Percentiles rank a stretch among this genome's conserved stretches.
phyloP scores from a whole-genome alignment of 1,140 invertebrate species.

The Hydropsyche tenuis region DNA sequence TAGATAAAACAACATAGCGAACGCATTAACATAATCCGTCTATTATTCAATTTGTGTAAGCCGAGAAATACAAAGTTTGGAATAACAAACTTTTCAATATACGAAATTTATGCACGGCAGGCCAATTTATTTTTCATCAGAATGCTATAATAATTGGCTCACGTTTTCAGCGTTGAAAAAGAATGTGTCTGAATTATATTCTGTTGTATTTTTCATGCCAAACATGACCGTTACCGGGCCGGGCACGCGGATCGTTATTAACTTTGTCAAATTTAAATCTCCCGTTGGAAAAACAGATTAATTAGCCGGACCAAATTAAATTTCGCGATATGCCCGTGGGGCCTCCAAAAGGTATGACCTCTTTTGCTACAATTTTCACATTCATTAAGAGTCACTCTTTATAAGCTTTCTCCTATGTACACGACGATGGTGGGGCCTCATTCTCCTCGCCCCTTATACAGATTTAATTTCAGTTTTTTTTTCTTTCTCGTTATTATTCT shows the following conservation, averaged over 20 bases:
- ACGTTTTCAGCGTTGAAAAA: no score
- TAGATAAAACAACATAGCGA: not conserved
- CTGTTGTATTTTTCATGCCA: no score
- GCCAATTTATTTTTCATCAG: not conserved
- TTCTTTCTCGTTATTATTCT: not conserved
- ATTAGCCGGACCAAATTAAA: slow-evolving; percentile 18
- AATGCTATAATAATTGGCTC: no score
- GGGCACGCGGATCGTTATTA: not conserved
- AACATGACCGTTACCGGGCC: no score
- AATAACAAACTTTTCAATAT: slow-evolving; percentile 5
- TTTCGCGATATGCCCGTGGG: not conserved
- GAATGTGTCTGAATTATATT: no score
- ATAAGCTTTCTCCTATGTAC: not conserved
- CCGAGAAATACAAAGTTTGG: not conserved
- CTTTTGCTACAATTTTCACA: slow-evolving; percentile 4
- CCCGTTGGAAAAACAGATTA: slow-evolving; percentile 6
- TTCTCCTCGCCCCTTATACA: not conserved
- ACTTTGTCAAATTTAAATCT: slow-evolving; percentile 5
- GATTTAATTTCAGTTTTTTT: slow-evolving; percentile 16
- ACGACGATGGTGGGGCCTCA: not conserved
- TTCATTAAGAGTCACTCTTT: slow-evolving; percentile 9
- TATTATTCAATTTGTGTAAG: slow-evolving; percentile 22
- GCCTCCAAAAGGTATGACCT: not conserved
- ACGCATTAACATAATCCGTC: slow-evolving; percentile 12
- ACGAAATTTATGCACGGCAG: not conserved